Conservation (phyloP, 2,888 invertebrate genomes). For the Diarsia brunnea region DNA sequence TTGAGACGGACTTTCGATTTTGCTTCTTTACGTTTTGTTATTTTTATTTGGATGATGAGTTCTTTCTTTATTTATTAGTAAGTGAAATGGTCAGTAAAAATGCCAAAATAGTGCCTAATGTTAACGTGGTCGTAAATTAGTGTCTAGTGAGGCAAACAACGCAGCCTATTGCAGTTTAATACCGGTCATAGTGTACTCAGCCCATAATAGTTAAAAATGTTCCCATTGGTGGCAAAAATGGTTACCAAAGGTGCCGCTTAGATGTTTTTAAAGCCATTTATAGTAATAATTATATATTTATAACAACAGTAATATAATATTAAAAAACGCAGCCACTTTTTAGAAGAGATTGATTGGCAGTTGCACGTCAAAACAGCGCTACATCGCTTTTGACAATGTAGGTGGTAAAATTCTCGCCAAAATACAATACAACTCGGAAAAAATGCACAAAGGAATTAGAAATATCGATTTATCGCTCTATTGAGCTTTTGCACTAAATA, state of each 20-base stretch:
- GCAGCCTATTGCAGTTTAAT: neutral
- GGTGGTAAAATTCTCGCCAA: conserved; percentile 40
- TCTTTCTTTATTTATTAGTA: neutral
- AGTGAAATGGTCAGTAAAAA: neutral
- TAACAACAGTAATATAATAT: neutral
- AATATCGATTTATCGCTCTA: conserved; percentile 83
- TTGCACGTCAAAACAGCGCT: conserved; percentile 48
- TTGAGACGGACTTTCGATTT: conserved; percentile 56
- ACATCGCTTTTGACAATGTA: conserved; percentile 33
- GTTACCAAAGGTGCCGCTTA: neutral
- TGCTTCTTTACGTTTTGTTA: neutral
- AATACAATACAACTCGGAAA: conserved; percentile 57
- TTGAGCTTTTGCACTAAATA: conserved; percentile 82
- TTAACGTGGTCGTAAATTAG: neutral
- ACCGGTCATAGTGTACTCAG: neutral
- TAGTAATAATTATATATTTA: neutral
- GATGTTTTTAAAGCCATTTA: neutral
- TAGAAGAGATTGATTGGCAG: conserved; percentile 62
- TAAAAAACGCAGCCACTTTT: conserved; percentile 12
- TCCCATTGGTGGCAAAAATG: neutral
- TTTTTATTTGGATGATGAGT: neutral
- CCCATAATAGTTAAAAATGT: too few relatives aligned
- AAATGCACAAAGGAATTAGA: conserved; percentile 69
- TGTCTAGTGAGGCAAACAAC: neutral
- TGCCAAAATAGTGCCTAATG: neutral